A percentile compares a stretch with the other conserved stretches of the same genome.
Conservation (phyloP, 2,797 vertebrate genomes). For the Pangasius mekongensis region DNA sequence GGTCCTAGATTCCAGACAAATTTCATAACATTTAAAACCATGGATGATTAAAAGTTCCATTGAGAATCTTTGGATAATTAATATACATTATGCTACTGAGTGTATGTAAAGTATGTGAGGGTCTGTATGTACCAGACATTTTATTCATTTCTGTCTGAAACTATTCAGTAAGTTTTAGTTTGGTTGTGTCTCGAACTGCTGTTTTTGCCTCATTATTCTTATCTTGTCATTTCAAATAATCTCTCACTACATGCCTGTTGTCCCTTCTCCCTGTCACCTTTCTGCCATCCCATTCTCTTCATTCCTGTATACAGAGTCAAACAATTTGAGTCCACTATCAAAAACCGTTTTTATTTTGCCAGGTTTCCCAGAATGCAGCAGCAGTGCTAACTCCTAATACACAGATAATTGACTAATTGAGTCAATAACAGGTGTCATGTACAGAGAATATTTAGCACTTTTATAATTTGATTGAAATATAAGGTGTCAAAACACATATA, state of each 20-base stretch:
- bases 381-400: not conserved
- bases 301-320: not conserved
- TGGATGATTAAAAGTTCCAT: not conserved
- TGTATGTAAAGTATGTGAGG: not conserved
- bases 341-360: not conserved
- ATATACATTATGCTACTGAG: not conserved
- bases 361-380: not conserved
- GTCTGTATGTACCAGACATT: not conserved
- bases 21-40: not conserved
- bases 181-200: not conserved
- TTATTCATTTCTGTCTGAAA: not conserved
- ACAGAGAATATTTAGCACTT: not conserved
- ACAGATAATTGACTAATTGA: not conserved
- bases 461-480: not conserved
- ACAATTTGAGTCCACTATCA: not conserved
- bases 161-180: not conserved
- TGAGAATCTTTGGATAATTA: not conserved
- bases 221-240: slow-evolving; percentile 21
- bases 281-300: slow-evolving; percentile 7
- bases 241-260: not conserved
- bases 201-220: slow-evolving; percentile 14
- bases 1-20: not conserved
- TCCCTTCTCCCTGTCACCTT: slow-evolving; percentile 10
- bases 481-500: too few species aligned
- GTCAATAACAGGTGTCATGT: not conserved